Evolutionary conservation across 2,888 invertebrate genomes (phyloP).

Genomic region (Hololepta plana): DNA sequence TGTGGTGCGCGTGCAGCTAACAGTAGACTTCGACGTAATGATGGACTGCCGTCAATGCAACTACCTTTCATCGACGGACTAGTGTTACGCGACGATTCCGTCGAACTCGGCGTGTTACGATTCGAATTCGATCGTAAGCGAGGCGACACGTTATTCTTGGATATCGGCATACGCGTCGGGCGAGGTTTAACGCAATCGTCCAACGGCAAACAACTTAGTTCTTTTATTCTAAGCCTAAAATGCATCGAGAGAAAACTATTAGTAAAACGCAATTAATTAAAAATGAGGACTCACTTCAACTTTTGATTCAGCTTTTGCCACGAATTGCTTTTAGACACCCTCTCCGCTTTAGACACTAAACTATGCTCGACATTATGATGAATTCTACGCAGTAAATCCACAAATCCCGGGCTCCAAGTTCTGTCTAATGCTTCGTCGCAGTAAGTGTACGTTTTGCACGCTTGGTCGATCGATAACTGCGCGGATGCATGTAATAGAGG

Average conservation of each 20-base stretch:
- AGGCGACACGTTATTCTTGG: too few relatives aligned
- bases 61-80: conserved; percentile 32
- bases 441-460: conserved; percentile 58
- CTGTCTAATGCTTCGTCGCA: conserved; percentile 22
- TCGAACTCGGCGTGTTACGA: conserved; percentile 20
- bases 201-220: too few relatives aligned
- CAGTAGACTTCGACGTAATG: conserved; percentile 30
- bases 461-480: conserved; percentile 61
- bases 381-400: conserved; percentile 38
- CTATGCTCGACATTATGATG: conserved; percentile 51
- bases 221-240: too few relatives aligned
- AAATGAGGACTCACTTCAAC: too few relatives aligned
- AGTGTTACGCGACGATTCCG: conserved; percentile 49
- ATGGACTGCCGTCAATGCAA: conserved; percentile 22
- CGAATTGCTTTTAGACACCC: conserved; percentile 41
- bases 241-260: too few relatives aligned
- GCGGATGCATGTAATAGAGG: conserved; percentile 63
- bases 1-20: conserved; percentile 34
- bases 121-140: too few relatives aligned
- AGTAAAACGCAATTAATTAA: too few relatives aligned
- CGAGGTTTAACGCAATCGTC: too few relatives aligned
- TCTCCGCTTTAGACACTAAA: conserved; percentile 48
- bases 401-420: conserved; percentile 19
- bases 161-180: too few relatives aligned
- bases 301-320: conserved; percentile 48